Base-by-base conservation (phyloP, 23 tunicate species). In the Halocynthia roretzi region DNA sequence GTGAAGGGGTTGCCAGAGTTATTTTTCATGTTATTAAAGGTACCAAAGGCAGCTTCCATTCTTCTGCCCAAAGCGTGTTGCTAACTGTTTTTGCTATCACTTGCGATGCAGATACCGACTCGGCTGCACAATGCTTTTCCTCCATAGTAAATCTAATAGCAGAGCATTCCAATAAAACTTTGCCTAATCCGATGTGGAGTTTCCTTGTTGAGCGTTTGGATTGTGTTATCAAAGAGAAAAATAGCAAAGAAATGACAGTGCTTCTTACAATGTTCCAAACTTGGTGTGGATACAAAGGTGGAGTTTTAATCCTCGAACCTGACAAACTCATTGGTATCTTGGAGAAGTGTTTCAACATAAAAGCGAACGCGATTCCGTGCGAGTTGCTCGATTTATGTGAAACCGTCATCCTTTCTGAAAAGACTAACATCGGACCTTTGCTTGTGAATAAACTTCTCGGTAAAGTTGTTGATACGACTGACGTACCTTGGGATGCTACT, bases 21-120 rank as follows among this genome's bases (percentile, higher is more conserved):
- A 7, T 92, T 11, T 86, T 81, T 68, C 54, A 86, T 48, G 62
- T 92, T 66, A 60, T 92, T 7, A 86, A 80, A 73, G 50, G 77
- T 17, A 53, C 87, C 8, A 82, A 82, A 66, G 75, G 67, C 22
- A 85, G 78, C 50, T 86, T 92, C 61, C 82, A 92, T 56, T 78
- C 87, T 8, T 15, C 66, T 8, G 62, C 78, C 60, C 54, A 72
- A 51, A 52, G 54, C 14, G 57, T 86, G 52, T 51, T 92, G 50
- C 92, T 83, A 23, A 67, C 44, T 31, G 44, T 31, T 31, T 31
- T 31, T 31, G 44, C 44, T 0, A 31, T 31, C 44, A 31, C 44
- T 31, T 31, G 44, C 44, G 44, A 31, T 31, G 44, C 4, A 31
- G 44, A 1, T 31, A 31, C 44, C 44, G 44, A 31, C 44, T 31